Base-by-base conservation (phyloP, 1,140 invertebrate genomes). In the Stegodyphus dumicola region DNA sequence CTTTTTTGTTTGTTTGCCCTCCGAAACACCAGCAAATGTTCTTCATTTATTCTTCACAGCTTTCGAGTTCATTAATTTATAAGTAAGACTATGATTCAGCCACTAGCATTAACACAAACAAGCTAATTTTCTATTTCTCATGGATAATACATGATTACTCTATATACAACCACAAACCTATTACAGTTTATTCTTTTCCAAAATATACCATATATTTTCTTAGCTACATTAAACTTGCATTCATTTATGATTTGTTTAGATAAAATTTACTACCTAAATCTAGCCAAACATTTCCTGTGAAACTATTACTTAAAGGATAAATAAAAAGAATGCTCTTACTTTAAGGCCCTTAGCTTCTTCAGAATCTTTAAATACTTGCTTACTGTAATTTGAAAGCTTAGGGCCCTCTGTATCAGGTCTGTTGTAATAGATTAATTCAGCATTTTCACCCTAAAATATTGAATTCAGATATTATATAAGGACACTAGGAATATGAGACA, bases 381-480 rank as follows among this genome's bases (percentile, higher is more conserved):
- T 93, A 51, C 92, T 91, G 88, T 94, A 96, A 54, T 92, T 90
- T 79, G 91, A 92, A 4, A 94, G 86, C 90, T 96, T 96, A 52
- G 95, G 95, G 6, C 95, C 95, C 69, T 90, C 88, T 15, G 90
- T 89, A 90, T 96, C 93, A 5, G 93, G 92, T 87, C 96, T 91
- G 80, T 95, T 92, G 89, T 98, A 98, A 88, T 92, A 95, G 64
- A 98, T 94, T 64, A 98, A 90, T 88, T 95, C 88, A 18, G 90
- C 84, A 15, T 64, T 48, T 53, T 65, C 11, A 86, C 69, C 56
- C 84, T 86, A 48, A 60, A 60, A 60, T 60, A 33, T 33, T 33
- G 33, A 33, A 33, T 33, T 33, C 33, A 33, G 3, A 33, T 33
- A 33, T 33, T 33, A 33, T 33, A 33, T 33, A 33, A 33, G 33